Conservation (phyloP, 2,113 vertebrate genomes). For the Phocoena phocoena region DNA sequence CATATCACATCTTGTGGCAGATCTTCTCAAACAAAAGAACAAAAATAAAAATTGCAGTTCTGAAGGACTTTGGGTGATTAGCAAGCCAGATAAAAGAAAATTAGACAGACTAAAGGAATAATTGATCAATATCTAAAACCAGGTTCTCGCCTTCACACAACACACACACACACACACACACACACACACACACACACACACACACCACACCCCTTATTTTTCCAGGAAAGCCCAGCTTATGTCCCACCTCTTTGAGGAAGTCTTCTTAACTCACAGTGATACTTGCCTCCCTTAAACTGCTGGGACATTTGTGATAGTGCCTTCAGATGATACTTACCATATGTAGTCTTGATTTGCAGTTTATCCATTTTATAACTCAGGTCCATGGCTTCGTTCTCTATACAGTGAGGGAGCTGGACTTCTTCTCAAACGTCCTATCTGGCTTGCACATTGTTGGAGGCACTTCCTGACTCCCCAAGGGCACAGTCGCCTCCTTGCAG, state of each 20-base stretch:
- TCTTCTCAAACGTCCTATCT: neutral
- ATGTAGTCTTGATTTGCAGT: neutral
- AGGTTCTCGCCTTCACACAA: neutral
- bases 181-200: neutral
- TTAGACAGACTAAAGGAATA: neutral
- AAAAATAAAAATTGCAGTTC: neutral
- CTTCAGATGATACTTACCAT: neutral
- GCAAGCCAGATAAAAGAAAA: neutral
- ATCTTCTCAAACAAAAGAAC: conserved; percentile 10
- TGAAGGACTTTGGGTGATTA: conserved; percentile 18
- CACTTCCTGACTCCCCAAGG: neutral
- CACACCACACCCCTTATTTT: neutral
- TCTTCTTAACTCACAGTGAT: neutral
- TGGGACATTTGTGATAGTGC: neutral
- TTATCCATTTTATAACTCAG: neutral
- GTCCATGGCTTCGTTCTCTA: neutral
- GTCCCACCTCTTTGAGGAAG: neutral
- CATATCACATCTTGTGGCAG: neutral
- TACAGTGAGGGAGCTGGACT: neutral
- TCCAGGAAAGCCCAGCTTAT: neutral
- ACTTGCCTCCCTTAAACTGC: neutral
- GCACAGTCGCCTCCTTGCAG: neutral
- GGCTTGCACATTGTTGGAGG: neutral
- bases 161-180: neutral
- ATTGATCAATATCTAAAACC: neutral